Percentiles rank a stretch among this genome's conserved stretches.
phyloP scores from a whole-genome alignment of 1,140 invertebrate species.

The Monomorium pharaonis region DNA sequence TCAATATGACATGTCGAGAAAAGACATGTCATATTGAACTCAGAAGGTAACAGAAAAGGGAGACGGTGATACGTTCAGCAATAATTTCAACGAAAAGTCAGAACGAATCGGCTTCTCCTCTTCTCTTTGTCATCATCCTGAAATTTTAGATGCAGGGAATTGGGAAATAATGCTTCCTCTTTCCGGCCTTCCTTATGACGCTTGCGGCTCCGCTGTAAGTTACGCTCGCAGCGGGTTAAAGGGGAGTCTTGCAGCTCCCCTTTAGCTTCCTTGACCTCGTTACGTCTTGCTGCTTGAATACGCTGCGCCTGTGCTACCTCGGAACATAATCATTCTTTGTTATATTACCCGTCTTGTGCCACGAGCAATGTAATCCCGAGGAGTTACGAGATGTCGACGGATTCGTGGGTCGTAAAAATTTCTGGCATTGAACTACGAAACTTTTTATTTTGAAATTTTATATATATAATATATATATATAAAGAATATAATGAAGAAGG shows the following conservation, averaged over 20 bases:
- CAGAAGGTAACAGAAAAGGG: background rate
- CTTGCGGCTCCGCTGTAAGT: conserved; percentile 20
- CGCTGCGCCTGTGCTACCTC: background rate
- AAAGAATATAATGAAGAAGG: background rate
- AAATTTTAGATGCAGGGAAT: conserved; percentile 11
- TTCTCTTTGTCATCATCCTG: background rate
- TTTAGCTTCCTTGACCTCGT: conserved; percentile 79
- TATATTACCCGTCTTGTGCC: background rate
- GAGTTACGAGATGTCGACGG: background rate
- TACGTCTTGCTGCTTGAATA: conserved; percentile 72
- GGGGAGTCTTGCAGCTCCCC: conserved; percentile 59
- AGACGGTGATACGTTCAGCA: conserved; percentile 32
- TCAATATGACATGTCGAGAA: conserved; percentile 39
- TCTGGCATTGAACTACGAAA: background rate
- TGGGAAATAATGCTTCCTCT: background rate
- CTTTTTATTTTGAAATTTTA: background rate
- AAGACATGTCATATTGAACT: too few relatives aligned
- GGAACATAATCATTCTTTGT: conserved; percentile 26
- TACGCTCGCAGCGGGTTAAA: conserved; percentile 50
- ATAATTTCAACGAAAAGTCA: conserved; percentile 30
- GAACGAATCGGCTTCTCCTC: background rate
- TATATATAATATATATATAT: too few relatives aligned
- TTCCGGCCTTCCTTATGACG: background rate
- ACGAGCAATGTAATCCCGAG: background rate
- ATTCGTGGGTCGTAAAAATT: background rate